Base-by-base conservation (phyloP, 2,888 invertebrate genomes). In the Heliconius cydno region DNA sequence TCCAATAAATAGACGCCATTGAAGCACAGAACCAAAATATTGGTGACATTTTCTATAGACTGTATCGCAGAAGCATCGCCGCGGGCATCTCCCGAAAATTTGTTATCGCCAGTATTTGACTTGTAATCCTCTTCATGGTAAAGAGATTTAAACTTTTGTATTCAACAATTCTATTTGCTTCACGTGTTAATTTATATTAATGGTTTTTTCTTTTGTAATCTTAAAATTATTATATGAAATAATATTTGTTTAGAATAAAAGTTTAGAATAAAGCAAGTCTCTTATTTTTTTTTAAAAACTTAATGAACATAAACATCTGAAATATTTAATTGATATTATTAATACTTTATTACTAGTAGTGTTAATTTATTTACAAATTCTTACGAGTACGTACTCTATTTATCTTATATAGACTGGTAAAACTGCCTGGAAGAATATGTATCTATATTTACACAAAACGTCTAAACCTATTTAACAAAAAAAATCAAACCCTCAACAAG, bases 1-100 rank as follows among this genome's bases (percentile, higher is more conserved):
- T 92, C 92, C 91, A 88, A 76, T 76, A 85, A 90, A 91, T 90
- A 87, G 88, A 89, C 92, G 93, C 92, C 91, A 94, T 90, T 93
- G 87, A 93, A 90, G 88, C 91, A 89, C 90, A 91, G 92, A 90
- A 78, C 90, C 91, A 91, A 91, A 91, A 90, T 90, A 88, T 88
- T 87, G 84, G 88, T 86, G 84, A 86, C 92, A 93, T 92, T 93
- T 92, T 89, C 87, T 76, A 76, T 77, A 34, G 34, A 34, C 72
- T 82, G 67, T 73, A 41, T 46, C 41, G 28, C 57, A 52, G 68
- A 41, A 77, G 67, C 76, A 68, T 76, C 63, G 73, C 72, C 76
- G 38, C 77, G 41, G 76, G 79, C 77, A 67, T 72, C 79, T 75
- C 67, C 46, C 28, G 75, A 77, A 81, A 81, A 73, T 80, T 79